phyloP scores from a whole-genome alignment of 2,797 vertebrate species.

The Babyrousa celebensis region DNA sequence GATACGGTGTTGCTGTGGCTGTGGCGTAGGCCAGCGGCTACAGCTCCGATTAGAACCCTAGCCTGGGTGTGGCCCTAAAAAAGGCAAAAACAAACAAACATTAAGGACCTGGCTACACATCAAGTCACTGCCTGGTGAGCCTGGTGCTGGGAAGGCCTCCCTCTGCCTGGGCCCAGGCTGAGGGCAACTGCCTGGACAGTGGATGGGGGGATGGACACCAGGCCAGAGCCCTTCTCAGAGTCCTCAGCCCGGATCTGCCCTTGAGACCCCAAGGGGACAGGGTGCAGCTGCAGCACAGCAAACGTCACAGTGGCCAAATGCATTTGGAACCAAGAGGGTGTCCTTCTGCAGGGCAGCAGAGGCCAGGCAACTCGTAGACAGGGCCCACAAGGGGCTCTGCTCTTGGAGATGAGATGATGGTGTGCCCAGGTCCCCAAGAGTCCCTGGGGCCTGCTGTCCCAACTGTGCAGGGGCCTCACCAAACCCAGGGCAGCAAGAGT shows the following conservation, averaged over 20 bases:
- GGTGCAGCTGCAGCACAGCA: accelerated
- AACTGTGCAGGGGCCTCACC: not conserved
- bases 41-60: no score
- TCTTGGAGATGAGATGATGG: not conserved
- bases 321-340: not conserved
- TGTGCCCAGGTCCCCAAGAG: accelerated
- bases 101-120: accelerated
- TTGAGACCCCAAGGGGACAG: not conserved
- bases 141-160: not conserved
- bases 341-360: accelerated
- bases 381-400: not conserved
- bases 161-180: not conserved
- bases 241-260: not conserved
- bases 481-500: not conserved
- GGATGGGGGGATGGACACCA: not conserved
- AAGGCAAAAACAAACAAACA: no score
- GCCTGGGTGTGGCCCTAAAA: no score
- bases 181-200: not conserved
- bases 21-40: no score
- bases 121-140: not conserved
- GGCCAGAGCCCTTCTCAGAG: not conserved
- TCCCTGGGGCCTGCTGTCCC: not conserved
- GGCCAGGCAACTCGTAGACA: not conserved
- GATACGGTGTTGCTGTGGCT: no score
- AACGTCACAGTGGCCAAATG: accelerated